phyloP scores from a whole-genome alignment of 2,888 invertebrate species.

The Yponomeuta sedellus region DNA sequence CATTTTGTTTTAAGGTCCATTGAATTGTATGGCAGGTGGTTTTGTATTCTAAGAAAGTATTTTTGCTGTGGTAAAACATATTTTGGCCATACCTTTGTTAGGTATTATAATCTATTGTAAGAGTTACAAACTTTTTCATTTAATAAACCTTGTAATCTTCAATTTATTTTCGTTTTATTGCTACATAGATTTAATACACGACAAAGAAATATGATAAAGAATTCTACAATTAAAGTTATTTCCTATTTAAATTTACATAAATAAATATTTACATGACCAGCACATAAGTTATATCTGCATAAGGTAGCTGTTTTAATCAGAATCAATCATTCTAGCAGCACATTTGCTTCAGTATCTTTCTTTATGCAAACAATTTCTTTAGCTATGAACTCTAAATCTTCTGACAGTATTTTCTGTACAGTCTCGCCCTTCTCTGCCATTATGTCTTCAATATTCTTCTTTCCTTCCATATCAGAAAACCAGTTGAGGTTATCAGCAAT shows the following conservation, averaged over 20 bases:
- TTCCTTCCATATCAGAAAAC: slow-evolving; percentile 88
- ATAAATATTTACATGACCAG: too few relatives aligned
- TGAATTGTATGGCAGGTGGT: too few relatives aligned
- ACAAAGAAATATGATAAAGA: too few relatives aligned
- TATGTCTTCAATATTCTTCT: slow-evolving; percentile 93
- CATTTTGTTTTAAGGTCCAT: too few relatives aligned
- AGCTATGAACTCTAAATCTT: slow-evolving; percentile 69
- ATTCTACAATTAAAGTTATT: too few relatives aligned
- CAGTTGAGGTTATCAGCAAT: slow-evolving; percentile 98
- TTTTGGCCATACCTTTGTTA: not conserved
- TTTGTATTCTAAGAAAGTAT: too few relatives aligned
- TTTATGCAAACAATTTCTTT: slow-evolving; percentile 37
- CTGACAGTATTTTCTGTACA: slow-evolving; percentile 76
- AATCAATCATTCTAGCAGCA: slow-evolving; percentile 22
- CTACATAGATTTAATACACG: not conserved
- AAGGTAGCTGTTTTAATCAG: not conserved
- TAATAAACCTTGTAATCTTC: not conserved
- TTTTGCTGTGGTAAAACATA: too few relatives aligned
- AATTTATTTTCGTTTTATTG: not conserved
- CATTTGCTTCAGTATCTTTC: slow-evolving; percentile 29
- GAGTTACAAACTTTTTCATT: not conserved
- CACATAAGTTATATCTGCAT: too few relatives aligned
- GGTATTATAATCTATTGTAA: not conserved
- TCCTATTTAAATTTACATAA: too few relatives aligned
- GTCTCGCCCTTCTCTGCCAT: slow-evolving; percentile 91